phyloP scores from a whole-genome alignment of 2,888 invertebrate genomes.

The Brenthis daphne region DNA sequence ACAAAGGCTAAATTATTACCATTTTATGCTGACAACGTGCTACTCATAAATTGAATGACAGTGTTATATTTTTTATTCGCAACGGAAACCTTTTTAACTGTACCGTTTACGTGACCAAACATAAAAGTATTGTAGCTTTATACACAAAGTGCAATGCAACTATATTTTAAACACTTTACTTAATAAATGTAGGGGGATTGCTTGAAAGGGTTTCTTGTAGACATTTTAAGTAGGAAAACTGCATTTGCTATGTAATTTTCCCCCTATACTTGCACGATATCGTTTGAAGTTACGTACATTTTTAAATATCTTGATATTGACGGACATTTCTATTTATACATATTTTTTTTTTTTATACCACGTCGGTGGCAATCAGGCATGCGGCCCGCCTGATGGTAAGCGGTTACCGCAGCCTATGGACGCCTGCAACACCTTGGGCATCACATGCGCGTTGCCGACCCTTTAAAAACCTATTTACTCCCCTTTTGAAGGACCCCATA shows the following conservation, averaged over 20 bases:
- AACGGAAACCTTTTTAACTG: slow-evolving; percentile 32
- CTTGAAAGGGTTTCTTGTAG: slow-evolving; percentile 33
- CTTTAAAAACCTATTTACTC: no score
- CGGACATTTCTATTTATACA: no score
- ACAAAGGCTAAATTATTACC: slow-evolving; percentile 29
- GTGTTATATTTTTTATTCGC: slow-evolving; percentile 35
- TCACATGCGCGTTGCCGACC: no score
- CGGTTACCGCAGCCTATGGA: no score
- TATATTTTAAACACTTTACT: slow-evolving; percentile 40
- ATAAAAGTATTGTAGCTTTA: slow-evolving; percentile 38
- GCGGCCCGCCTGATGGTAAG: no score
- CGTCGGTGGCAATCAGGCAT: no score
- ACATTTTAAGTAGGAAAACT: slow-evolving; percentile 36
- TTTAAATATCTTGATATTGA: not conserved
- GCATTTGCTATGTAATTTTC: slow-evolving; percentile 30
- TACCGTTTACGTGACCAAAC: slow-evolving; percentile 40
- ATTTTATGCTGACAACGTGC: slow-evolving; percentile 30
- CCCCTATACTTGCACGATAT: slow-evolving; percentile 3
- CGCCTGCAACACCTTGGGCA: no score
- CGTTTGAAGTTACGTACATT: not conserved
- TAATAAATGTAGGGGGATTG: slow-evolving; percentile 38
- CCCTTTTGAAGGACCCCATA: no score
- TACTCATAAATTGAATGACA: slow-evolving; percentile 39
- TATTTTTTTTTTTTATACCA: no score
- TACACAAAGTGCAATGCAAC: slow-evolving; percentile 35